A percentile compares a stretch with the other conserved stretches of the same genome.
Conservation (phyloP, 2,113 vertebrate species). For the Aix galericulata region DNA sequence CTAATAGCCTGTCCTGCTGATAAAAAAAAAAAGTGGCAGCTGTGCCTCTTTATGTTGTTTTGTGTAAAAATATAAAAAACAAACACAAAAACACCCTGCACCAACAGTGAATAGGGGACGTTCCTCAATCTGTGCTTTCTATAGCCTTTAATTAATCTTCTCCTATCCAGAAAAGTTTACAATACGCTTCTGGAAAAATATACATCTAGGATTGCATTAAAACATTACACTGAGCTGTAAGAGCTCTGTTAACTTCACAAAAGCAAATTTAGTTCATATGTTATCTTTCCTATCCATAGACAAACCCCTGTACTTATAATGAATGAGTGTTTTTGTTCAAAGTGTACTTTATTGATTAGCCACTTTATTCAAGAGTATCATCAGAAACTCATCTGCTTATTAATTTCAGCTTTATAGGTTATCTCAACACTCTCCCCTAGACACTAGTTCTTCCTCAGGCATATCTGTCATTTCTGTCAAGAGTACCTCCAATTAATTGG, state of each 20-base stretch:
- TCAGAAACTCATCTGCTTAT: conserved; percentile 45
- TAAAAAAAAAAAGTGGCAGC: neutral
- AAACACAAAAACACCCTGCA: neutral
- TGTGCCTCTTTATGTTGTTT: neutral
- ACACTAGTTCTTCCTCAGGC: neutral
- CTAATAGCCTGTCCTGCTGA: neutral
- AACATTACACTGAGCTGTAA: neutral
- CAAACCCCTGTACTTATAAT: neutral
- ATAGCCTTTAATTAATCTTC: neutral
- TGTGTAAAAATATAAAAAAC: neutral
- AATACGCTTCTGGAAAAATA: neutral
- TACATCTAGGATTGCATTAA: fast-evolving
- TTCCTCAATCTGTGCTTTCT: neutral
- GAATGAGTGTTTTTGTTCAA: conserved; percentile 19
- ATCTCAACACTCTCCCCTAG: neutral
- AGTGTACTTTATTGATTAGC: conserved; percentile 49
- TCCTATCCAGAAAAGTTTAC: neutral
- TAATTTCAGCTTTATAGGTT: conserved; percentile 44
- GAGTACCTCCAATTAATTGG: conserved; percentile 12
- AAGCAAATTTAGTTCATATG: neutral
- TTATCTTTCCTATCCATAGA: neutral
- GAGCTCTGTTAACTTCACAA: neutral
- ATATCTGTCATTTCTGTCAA: conserved; percentile 25
- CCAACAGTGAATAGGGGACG: fast-evolving
- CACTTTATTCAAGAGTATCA: conserved; percentile 26